phyloP scores from a whole-genome alignment of 2,113 vertebrate species.

The Coreoperca whiteheadi region DNA sequence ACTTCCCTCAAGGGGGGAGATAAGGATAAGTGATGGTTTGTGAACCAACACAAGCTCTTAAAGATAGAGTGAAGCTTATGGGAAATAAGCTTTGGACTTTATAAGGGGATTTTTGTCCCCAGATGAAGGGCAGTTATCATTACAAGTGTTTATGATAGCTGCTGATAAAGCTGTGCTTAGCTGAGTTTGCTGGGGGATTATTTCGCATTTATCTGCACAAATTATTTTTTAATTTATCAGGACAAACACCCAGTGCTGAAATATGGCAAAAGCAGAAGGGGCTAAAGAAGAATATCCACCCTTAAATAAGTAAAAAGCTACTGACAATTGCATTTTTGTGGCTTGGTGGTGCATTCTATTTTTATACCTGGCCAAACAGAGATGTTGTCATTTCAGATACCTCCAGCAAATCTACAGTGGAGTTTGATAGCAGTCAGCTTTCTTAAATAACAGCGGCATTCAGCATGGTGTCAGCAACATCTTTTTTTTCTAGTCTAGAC shows the following conservation, averaged over 20 bases:
- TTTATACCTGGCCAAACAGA: background rate
- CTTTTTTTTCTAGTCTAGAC: background rate
- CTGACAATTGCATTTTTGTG: background rate
- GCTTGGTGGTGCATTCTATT: background rate
- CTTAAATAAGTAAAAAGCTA: background rate
- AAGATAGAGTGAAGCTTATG: constrained; percentile 37
- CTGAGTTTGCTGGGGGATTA: constrained; percentile 43
- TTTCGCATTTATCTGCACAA: constrained; percentile 26
- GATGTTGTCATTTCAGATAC: constrained; percentile 3
- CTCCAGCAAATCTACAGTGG: background rate
- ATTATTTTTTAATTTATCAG: constrained; percentile 46
- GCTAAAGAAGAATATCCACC: constrained; percentile 12
- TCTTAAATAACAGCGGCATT: background rate
- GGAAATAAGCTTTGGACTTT: constrained; percentile 29
- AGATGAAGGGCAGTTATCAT: constrained; percentile 41
- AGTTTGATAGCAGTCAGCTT: constrained; percentile 19
- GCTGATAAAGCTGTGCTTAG: constrained; percentile 42
- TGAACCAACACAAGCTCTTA: constrained; percentile 39
- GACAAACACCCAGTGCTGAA: constrained; percentile 35
- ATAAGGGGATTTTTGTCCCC: constrained; percentile 17
- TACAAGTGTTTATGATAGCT: constrained; percentile 40
- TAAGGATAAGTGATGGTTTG: constrained; percentile 67
- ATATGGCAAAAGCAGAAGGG: background rate
- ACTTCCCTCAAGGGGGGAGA: constrained; percentile 44
- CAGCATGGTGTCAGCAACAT: background rate